Base-by-base conservation (phyloP, 2,888 invertebrate genomes). In the Eilema depressum region DNA sequence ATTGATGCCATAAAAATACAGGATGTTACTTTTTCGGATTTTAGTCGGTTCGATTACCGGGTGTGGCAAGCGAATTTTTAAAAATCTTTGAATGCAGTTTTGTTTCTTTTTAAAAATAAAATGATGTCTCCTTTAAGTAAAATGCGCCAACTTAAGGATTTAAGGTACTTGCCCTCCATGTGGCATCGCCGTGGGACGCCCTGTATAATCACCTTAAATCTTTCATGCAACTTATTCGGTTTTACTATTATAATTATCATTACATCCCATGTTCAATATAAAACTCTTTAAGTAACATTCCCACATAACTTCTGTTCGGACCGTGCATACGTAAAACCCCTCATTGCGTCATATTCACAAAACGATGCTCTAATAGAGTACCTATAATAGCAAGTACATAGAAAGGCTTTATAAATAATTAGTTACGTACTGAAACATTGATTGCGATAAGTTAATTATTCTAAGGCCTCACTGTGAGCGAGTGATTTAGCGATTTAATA, bases 401-500 rank as follows among this genome's bases (percentile, higher is more conserved):
- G 3, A n/a, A 53, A n/a, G n/a, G n/a, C n/a, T 53, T 53, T 53
- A 53, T 53, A 53, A 53, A 53, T 53, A 53, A 53, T 53, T 53
- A 53, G 53, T 4, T 53, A 26, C 14, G 14, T 14, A 59, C 59
- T 59, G 59, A 59, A 59, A 59, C 59, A 59, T 26, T 25, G 26
- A 59, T 59, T 59, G 59, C 26, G 26, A 26, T 26, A 59, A 59
- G 59, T 59, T 59, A 26, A 59, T 59, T 59, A 59, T 25, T 17
- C 14, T 59, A 5, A 26, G 25, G 59, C 17, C 17, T 26, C 53
- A n/a, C 17, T 53, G 53, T n/a, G n/a, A 53, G 53, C 53, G 53
- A 53, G 10, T 53, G n/a, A 53, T 53, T 53, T 10, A 30, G 28
- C 26, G 61, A 17, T 61, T 30, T 61, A 20, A 20, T 28, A 61